phyloP scores from a whole-genome alignment of 2,797 vertebrate species.

The Cossypha heuglini region DNA sequence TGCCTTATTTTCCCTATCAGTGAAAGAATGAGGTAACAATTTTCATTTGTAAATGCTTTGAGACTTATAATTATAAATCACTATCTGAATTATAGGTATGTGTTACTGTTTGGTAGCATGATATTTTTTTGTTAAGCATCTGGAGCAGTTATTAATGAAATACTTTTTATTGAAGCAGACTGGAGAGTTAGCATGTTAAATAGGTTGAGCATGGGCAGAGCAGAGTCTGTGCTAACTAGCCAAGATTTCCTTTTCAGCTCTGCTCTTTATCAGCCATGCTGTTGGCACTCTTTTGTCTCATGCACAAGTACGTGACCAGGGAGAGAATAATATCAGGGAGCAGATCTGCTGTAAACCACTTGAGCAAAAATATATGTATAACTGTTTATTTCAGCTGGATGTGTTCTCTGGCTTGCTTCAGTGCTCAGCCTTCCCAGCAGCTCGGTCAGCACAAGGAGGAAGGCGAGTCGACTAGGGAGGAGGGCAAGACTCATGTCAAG shows the following conservation, averaged over 20 bases:
- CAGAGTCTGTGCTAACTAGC: neutral
- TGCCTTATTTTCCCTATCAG: neutral
- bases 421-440: neutral
- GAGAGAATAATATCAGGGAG: neutral
- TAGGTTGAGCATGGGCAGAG: neutral
- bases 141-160: neutral
- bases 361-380: neutral
- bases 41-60: neutral
- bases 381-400: neutral
- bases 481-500: neutral
- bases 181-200: neutral
- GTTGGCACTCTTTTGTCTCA: neutral
- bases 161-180: neutral
- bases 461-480: neutral
- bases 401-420: neutral
- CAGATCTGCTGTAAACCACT: neutral
- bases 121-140: neutral
- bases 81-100: neutral
- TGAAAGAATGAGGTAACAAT: neutral
- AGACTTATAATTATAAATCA: neutral
- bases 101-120: neutral
- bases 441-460: neutral
- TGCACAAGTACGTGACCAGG: rapidly evolving
- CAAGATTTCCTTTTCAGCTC: neutral
- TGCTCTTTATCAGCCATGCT: neutral